Evolutionary conservation across 2,113 vertebrate species (phyloP), one percentile per base, ranked within the genome.

Genomic region (Oceanites oceanicus): DNA sequence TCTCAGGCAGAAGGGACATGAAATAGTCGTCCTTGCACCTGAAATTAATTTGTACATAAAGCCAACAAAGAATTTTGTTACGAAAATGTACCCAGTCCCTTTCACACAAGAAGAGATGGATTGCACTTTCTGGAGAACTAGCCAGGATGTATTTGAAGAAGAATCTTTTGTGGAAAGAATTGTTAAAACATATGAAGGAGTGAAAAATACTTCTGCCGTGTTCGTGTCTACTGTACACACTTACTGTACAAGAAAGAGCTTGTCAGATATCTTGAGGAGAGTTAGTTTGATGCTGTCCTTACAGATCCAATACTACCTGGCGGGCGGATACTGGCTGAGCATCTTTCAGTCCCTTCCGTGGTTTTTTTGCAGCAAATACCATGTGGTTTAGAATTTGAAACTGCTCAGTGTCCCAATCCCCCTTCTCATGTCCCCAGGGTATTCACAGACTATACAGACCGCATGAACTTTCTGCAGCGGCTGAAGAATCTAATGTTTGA

Each of bases 291-390:
- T 2, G 62, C 91, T 1, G 1, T 99, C 55, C 36, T 99, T 3
- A 99, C 98, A 2, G 99, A 99, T 36, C 99, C 99, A 3, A 42
- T 99, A 9, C 86, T 98, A 11, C 99, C 99, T 1, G 99, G 99
- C 0, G 99, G 99, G 13, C 18, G 97, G 23, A 97, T 99, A 7
- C 25, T 99, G 68, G 97, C 99, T 0, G 97, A 98, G 11, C 27
- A 97, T 8, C 98, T 99, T 76, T 97, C 96, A 3, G 47, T 99
- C 12, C 99, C 99, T 10, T 92, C 94, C 0, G 92, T 99, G 22
- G 98, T 98, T 92, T 98, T 99, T 72, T 74, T 98, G n/a, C 96
- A 92, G 1, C 81, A 62, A 18, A 71, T 99, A 13, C 99, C 99
- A 0, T 99, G 99, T 70, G 53, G 87, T 17, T 92, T 99, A 86